Evolutionary conservation across 1,140 invertebrate species (phyloP), one percentile per base, ranked within the genome.

Genomic region (Drosophila erecta): DNA sequence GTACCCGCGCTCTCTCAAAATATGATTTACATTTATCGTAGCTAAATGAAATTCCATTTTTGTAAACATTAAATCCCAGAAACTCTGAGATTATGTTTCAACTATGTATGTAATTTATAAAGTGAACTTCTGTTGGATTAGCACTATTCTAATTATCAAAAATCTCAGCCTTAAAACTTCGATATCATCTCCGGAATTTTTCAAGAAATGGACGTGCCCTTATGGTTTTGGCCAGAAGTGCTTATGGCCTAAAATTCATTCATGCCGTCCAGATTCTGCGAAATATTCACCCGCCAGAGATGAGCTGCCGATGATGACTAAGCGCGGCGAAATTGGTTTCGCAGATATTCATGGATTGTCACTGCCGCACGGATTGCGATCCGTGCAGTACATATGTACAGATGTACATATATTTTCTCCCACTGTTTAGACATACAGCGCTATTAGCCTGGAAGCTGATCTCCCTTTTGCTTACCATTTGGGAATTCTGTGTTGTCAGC

Each of bases 401-500:
- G 6, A 24, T 27, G 24, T 5, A 27, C 6, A 5, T 27, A 27
- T 27, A 27, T 27, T 46, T 17, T 41, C 15, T 43, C 8, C 2
- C 30, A 10, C 30, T 30, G 8, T 8, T 8, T 10, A 38, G 15
- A 30, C 44, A 12, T 17, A 38, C 20, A 17, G 50, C 22, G 7
- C 10, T 62, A 35, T 30, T 47, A 61, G 27, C 43, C 70, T 70
- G 71, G 62, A 71, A 67, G 66, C 60, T 81, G 46, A 64, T 76
- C 65, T 33, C 8, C 10, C 14, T 17, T 37, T 43, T 50, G 50
- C 83, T 89, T 89, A 87, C 83, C 83, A 87, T 87, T 89, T 79
- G 84, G 62, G 60, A 66, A 89, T 76, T 83, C 38, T 79, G 71
- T 73, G 69, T 49, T 76, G 79, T 87, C 84, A 87, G 83, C 83